These are phyloP conservation scores for Zaprionus capensis DNA, from an alignment of 1,140 invertebrate species.

Conservation along the genomic window DNA sequence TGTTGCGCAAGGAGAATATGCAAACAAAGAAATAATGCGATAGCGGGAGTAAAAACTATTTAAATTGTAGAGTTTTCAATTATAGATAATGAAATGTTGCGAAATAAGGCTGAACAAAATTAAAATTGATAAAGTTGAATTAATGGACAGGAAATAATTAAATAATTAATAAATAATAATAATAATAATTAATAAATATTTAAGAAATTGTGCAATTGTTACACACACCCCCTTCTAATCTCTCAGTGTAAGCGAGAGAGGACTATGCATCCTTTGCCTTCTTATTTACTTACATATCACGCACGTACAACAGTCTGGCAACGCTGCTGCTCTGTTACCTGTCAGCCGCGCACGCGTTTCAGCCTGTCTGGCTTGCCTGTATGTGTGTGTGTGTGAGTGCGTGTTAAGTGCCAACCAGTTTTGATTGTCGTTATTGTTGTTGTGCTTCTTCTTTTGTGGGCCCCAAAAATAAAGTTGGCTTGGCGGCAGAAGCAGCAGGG, in stretches of 20 bases:
- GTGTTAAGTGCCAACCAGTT: conserved; percentile 45
- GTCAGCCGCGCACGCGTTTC: conserved; percentile 46
- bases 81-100: background rate
- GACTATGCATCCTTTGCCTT: too few species aligned
- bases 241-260: background rate
- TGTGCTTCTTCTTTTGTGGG: conserved; percentile 28
- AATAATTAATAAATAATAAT: too few species aligned
- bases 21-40: too few species aligned
- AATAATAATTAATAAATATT: too few species aligned
- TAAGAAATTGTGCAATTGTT: too few species aligned
- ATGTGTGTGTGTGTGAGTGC: conserved; percentile 17
- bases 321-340: conserved; percentile 6
- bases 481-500: background rate
- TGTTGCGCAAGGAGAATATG: background rate
- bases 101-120: background rate
- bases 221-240: too few species aligned
- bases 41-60: background rate
- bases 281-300: too few species aligned
- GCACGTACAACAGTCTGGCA: conserved; percentile 31
- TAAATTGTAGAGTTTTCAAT: background rate
- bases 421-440: conserved; percentile 43
- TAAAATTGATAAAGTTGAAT: background rate
- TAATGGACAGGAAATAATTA: too few species aligned
- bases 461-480: conserved; percentile 51
- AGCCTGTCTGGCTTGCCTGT: conserved; percentile 1